Evolutionary conservation across 2,797 vertebrate species (phyloP).

Genomic region (Gadopsis bispinosus): DNA sequence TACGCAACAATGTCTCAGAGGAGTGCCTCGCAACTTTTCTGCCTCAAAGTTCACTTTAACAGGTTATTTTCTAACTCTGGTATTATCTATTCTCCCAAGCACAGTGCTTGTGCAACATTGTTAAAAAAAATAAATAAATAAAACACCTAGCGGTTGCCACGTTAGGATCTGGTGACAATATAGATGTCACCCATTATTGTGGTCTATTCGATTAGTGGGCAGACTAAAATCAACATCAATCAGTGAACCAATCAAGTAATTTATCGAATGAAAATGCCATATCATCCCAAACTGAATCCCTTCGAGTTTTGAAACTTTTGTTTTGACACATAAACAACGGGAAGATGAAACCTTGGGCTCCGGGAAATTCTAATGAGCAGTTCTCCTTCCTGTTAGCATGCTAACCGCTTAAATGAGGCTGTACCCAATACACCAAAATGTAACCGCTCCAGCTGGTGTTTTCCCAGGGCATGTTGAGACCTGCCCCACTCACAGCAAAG

Average conservation of each 20-base stretch:
- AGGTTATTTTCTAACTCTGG: constrained; percentile 32
- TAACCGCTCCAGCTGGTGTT: constrained; percentile 58
- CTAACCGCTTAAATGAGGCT: not conserved
- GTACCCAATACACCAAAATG: constrained; percentile 14
- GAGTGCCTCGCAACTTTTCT: constrained; percentile 23
- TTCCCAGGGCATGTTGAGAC: constrained; percentile 67
- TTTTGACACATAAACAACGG: constrained; percentile 1
- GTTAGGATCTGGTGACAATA: not conserved
- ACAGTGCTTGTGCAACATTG: not conserved
- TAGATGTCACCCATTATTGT: not conserved
- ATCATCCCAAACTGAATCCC: not conserved
- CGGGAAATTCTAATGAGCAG: not conserved
- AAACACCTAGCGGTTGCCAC: not conserved
- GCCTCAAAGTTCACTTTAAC: constrained; percentile 31
- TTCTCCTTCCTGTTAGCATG: not conserved
- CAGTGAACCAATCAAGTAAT: not conserved
- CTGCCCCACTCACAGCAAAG: constrained; percentile 46
- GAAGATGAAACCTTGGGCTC: not conserved
- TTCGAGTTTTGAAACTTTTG: too few relatives aligned
- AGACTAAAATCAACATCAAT: not conserved
- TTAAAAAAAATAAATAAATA: not conserved
- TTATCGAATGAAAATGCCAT: not conserved
- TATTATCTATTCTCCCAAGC: constrained; percentile 15
- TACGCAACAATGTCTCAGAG: constrained; percentile 51
- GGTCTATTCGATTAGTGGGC: not conserved